phyloP scores from a whole-genome alignment of 2,113 vertebrate species.

The Microtus ochrogaster region DNA sequence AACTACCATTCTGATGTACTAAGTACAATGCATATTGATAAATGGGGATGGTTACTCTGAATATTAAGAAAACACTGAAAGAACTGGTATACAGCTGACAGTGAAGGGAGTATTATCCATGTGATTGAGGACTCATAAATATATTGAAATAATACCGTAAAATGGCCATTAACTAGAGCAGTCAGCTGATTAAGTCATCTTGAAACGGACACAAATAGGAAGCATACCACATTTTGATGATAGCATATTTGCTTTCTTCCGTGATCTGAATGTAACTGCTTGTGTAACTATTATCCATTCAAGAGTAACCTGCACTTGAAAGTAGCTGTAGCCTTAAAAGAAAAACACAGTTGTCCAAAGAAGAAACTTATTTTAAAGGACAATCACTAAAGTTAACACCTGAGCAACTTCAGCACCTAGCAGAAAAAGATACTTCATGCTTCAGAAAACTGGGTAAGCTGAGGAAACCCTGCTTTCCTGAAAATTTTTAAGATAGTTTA shows the following conservation, averaged over 20 bases:
- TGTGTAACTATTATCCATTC: neutral
- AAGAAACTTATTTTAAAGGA: neutral
- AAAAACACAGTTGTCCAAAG: neutral
- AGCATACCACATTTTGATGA: neutral
- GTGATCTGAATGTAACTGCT: neutral
- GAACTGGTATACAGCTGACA: neutral
- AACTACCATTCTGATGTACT: neutral
- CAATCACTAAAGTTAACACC: neutral
- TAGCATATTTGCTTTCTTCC: neutral
- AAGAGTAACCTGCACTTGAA: neutral
- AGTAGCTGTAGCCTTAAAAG: neutral
- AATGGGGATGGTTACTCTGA: neutral
- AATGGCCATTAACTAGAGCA: neutral
- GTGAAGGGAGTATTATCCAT: accelerated
- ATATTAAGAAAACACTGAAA: neutral
- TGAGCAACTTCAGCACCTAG: neutral
- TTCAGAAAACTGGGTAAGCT: neutral
- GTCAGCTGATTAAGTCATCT: neutral
- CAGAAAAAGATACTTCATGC: neutral
- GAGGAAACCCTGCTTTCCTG: neutral
- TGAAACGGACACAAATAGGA: accelerated
- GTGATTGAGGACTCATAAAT: neutral
- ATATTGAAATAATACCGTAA: neutral
- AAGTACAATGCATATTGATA: neutral
- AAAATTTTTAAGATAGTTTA: conserved; percentile 11